A percentile compares a stretch with the other conserved stretches of the same genome.
These are phyloP conservation scores for Drosophila murphyi DNA, from an alignment of 1,140 invertebrate genomes.

Conservation along the genomic window DNA sequence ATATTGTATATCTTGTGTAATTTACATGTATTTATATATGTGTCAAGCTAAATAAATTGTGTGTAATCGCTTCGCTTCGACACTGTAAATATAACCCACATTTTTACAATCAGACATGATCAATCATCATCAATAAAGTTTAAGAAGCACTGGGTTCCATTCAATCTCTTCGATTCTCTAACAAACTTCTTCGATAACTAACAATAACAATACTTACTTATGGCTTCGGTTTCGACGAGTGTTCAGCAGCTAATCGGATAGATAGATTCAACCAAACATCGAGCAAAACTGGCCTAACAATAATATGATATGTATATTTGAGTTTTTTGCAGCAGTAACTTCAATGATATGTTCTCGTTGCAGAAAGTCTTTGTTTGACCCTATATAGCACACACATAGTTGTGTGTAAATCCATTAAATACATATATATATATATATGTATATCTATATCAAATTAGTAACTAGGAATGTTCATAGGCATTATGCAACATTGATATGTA, in stretches of 20 bases:
- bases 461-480: conserved; percentile 59
- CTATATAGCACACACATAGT: conserved; percentile 18
- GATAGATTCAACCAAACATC: conserved; percentile 1
- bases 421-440: conserved; percentile 39
- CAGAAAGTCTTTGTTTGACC: conserved; percentile 72
- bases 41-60: conserved; percentile 24
- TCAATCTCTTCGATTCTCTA: conserved; percentile 3
- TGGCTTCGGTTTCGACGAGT: conserved; percentile 16
- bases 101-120: conserved; percentile 65
- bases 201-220: conserved; percentile 59
- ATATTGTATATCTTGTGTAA: conserved; percentile 35
- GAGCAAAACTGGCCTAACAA: conserved; percentile 22
- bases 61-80: conserved; percentile 11
- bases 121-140: conserved; percentile 8
- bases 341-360: conserved; percentile 83
- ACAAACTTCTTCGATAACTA: conserved; percentile 28
- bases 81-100: conserved; percentile 56
- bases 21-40: conserved; percentile 31
- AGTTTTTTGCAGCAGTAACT: conserved; percentile 71
- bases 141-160: conserved; percentile 43
- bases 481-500: conserved; percentile 73
- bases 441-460: conserved; percentile 55
- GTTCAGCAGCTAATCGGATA: background rate
- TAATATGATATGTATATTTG: conserved; percentile 45
- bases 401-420: conserved; percentile 14